These are phyloP conservation scores for Pomatostomus ruficeps DNA, from an alignment of 2,113 vertebrate species.

Conservation along the genomic window DNA sequence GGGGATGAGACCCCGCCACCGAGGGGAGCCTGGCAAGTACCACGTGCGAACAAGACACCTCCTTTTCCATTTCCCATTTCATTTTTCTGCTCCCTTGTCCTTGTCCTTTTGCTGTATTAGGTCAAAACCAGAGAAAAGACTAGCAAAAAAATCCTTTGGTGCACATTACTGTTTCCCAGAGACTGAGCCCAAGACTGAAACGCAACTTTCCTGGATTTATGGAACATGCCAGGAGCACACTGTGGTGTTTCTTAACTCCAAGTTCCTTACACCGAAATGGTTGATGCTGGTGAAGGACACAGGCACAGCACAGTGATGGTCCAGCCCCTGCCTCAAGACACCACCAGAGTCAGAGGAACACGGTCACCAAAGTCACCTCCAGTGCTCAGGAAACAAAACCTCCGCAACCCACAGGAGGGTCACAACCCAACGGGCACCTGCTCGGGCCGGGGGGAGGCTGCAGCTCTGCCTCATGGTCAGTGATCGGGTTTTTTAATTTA, in stretches of 20 bases:
- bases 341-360: neutral
- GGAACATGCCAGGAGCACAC: accelerated
- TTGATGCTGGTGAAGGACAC: neutral
- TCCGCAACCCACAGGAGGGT: neutral
- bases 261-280: neutral
- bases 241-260: neutral
- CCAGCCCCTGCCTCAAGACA: neutral
- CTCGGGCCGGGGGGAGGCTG: neutral
- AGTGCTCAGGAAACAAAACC: accelerated
- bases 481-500: accelerated
- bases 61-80: neutral
- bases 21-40: neutral
- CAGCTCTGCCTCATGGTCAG: accelerated
- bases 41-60: accelerated
- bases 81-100: slow-evolving; percentile 32
- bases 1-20: accelerated
- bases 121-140: slow-evolving; percentile 18
- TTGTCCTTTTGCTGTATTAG: neutral
- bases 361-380: neutral
- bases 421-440: neutral
- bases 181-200: neutral
- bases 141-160: neutral
- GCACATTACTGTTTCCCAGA: neutral
- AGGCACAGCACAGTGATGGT: neutral
- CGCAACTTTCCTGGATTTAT: accelerated